Evolutionary conservation across 2,113 vertebrate species (phyloP), one percentile per base, ranked within the genome.

Genomic region (Rallus limicola): DNA sequence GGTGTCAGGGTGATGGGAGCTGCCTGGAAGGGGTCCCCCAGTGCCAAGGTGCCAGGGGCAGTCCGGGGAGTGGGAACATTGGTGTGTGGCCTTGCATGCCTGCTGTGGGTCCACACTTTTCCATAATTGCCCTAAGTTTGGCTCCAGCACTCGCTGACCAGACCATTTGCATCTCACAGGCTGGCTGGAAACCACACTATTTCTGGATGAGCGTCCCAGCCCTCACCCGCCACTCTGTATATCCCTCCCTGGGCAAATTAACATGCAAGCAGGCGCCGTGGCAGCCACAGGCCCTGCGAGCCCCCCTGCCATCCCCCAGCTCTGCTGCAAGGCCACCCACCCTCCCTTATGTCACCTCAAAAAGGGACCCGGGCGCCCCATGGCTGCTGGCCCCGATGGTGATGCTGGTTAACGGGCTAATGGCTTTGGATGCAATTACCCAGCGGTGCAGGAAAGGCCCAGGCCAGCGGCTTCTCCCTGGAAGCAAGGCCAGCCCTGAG

Each of bases 131-230:
- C 88, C 90, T 80, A 60, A 90, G 65, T 65, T 89, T 82, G 88
- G 68, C 63, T 77, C 81, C 23, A 13, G 74, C 23, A 6, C 72
- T 44, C 2, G 8, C 16, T 89, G 96, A 86, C 95, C 90, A 86
- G 77, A 70, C 11, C 42, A 89, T 93, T 95, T 96, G 91, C 96
- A 96, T 96, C 90, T 90, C 84, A 81, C 72, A 77, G 82, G 64
- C 92, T 1, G 31, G 67, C 80, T 87, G 65, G 62, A 96, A 97
- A 96, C 96, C 96, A 94, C 96, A 92, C 81, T 40, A 83, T 80
- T 95, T 80, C 89, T 89, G 94, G 95, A 81, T 6, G 6, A 2
- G 3, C 19, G 5, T 93, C 83, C 93, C 76, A 79, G 91, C 81
- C 92, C 91, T 86, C 3, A 2, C 59, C 53, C 20, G 9, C 53